phyloP scores from a whole-genome alignment of 1,140 invertebrate species.

The Stegodyphus dumicola region DNA sequence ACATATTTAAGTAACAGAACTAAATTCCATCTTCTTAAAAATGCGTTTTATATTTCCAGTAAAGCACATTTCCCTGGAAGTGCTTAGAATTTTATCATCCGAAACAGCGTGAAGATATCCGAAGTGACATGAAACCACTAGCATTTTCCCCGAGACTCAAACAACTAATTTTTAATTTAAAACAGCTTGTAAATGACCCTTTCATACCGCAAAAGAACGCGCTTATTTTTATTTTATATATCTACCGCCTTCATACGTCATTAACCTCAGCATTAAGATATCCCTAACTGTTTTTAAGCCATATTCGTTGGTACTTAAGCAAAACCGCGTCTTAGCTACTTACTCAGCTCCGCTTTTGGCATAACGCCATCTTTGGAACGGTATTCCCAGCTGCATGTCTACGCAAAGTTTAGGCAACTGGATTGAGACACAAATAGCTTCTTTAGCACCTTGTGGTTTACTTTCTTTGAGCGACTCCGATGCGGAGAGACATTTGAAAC shows the following conservation, averaged over 20 bases:
- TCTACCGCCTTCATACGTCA: neutral
- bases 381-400: neutral
- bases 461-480: neutral
- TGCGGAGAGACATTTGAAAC: too few relatives aligned
- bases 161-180: too few relatives aligned
- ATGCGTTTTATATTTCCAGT: too few relatives aligned
- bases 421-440: slow-evolving; percentile 49
- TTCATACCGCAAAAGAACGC: too few relatives aligned
- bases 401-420: neutral
- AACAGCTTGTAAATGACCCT: too few relatives aligned
- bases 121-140: too few relatives aligned
- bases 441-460: slow-evolving; percentile 44
- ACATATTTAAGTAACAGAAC: too few relatives aligned
- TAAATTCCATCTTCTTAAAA: too few relatives aligned
- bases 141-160: too few relatives aligned
- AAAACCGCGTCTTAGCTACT: neutral
- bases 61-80: too few relatives aligned
- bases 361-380: neutral
- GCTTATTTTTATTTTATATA: neutral
- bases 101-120: too few relatives aligned
- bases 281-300: neutral
- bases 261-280: neutral
- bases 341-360: neutral
- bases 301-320: neutral
- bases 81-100: too few relatives aligned